Conservation (phyloP, 37 sponge, comb jelly and placozoan species). For the Cladorhizidae sp. region DNA sequence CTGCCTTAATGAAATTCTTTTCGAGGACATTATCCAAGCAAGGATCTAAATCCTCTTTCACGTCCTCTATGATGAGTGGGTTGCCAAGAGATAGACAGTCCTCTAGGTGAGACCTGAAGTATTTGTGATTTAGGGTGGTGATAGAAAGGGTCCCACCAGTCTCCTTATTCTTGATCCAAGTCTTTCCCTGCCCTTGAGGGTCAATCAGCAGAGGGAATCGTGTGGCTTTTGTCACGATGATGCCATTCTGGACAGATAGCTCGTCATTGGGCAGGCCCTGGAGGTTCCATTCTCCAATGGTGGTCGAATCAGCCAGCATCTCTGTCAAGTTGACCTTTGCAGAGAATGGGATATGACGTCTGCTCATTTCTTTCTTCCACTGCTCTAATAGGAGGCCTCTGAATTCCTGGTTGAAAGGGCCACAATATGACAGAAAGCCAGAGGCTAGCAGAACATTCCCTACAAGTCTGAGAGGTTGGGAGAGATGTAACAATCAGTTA, state of each 20-base stretch:
- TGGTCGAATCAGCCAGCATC: constrained; percentile 86
- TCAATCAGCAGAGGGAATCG: constrained; percentile 98
- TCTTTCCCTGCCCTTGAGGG: constrained; percentile 97
- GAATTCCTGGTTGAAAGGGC: constrained; percentile 99
- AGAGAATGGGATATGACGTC: constrained; percentile 83
- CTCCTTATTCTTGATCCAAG: constrained; percentile 97
- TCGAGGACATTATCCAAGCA: constrained; percentile 98
- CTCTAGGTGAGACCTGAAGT: constrained; percentile 94
- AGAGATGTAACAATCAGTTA: neutral
- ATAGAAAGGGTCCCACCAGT: constrained; percentile 51
- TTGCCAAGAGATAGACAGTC: constrained; percentile 95
- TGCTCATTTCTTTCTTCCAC: constrained; percentile 92
- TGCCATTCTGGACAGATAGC: constrained; percentile 97
- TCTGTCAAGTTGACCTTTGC: constrained; percentile 77
- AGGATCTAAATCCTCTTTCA: constrained; percentile 97
- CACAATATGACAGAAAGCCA: constrained; percentile 98
- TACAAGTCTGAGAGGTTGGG: constrained; percentile 68
- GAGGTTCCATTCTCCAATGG: constrained; percentile 95
- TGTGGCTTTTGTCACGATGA: constrained; percentile 98
- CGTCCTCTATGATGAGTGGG: constrained; percentile 95
- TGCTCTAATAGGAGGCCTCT: constrained; percentile 69
- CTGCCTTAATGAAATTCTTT: constrained; percentile 99
- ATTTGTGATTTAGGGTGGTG: constrained; percentile 97
- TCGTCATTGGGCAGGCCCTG: constrained; percentile 99
- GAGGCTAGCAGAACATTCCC: constrained; percentile 97